Evolutionary conservation across 1,140 invertebrate species (phyloP).

Genomic region (Drosophila kurseongensis): DNA sequence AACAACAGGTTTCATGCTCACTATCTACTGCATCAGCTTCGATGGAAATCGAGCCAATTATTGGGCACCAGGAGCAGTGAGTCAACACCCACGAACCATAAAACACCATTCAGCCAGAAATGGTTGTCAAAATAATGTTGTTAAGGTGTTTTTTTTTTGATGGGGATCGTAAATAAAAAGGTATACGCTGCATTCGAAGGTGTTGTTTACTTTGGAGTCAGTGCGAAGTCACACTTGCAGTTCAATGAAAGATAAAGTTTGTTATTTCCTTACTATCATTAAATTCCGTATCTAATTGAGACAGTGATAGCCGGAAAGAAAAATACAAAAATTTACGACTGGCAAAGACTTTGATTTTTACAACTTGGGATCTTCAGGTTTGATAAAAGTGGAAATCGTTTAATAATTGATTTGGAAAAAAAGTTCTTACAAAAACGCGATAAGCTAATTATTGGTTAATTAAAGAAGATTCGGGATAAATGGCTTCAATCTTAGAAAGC

Average conservation of each 20-base stretch:
- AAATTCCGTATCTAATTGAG: constrained; percentile 10
- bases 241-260: constrained; percentile 49
- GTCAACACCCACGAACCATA: constrained; percentile 21
- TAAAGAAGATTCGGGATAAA: too few relatives aligned
- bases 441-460: too few relatives aligned
- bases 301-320: constrained; percentile 7
- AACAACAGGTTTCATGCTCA: constrained; percentile 27
- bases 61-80: constrained; percentile 27
- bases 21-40: constrained; percentile 37
- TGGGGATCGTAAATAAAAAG: constrained; percentile 31
- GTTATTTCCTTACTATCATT: constrained; percentile 20
- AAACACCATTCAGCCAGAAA: constrained; percentile 13
- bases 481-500: too few relatives aligned
- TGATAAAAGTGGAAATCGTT: constrained; percentile 8
- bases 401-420: constrained; percentile 11
- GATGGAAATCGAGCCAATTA: constrained; percentile 26
- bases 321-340: constrained; percentile 28
- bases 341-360: constrained; percentile 23
- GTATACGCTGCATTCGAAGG: constrained; percentile 1
- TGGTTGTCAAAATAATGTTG: constrained; percentile 26
- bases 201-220: constrained; percentile 27
- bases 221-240: constrained; percentile 12
- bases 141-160: constrained; percentile 15
- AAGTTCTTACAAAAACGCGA: too few relatives aligned
- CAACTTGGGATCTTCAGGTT: constrained; percentile 3